These are phyloP conservation scores for Gnathonemus echidnorhynchus DNA, from an alignment of 2,113 vertebrate species.

Conservation along the genomic window DNA sequence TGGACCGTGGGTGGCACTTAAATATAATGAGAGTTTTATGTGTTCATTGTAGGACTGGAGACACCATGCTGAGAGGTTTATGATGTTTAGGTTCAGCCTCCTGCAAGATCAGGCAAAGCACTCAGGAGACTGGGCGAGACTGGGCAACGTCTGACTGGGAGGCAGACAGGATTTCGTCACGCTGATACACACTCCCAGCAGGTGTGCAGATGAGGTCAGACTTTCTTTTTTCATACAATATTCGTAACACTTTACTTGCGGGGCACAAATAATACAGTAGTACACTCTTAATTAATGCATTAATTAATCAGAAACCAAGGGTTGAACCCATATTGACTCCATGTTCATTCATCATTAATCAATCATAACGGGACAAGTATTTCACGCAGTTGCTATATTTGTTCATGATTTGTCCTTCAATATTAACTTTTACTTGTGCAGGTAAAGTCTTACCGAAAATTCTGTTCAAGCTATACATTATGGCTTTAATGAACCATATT, in stretches of 20 bases:
- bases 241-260: neutral
- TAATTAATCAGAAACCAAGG: neutral
- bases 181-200: neutral
- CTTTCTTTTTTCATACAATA: neutral
- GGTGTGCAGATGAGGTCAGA: neutral
- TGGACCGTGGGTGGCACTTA: neutral
- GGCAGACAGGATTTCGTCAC: neutral
- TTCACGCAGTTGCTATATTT: neutral
- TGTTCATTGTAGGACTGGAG: neutral
- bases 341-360: neutral
- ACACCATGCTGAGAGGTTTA: neutral
- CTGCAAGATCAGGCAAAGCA: neutral
- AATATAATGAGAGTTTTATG: constrained; percentile 13
- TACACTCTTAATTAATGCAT: neutral
- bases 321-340: no score
- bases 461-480: neutral
- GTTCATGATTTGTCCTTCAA: no score
- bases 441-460: neutral
- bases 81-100: neutral
- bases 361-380: neutral
- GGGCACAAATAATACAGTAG: neutral
- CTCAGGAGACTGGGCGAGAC: neutral
- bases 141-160: neutral
- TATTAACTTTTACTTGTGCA: no score
- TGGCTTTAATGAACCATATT: neutral